phyloP scores from a whole-genome alignment of 2,888 invertebrate species.

The Patella pellucida region DNA sequence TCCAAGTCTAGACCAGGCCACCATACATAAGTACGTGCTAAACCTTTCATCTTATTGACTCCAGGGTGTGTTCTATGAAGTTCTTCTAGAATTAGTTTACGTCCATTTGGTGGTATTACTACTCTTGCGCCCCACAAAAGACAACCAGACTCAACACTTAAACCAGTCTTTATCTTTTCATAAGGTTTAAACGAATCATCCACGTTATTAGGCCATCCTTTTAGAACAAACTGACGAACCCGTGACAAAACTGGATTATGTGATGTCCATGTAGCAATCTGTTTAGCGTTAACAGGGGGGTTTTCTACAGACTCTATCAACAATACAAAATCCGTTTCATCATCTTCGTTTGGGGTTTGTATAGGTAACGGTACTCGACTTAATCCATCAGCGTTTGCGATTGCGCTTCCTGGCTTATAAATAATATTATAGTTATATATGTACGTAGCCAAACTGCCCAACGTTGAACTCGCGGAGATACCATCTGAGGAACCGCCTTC shows the following conservation, averaged over 20 bases:
- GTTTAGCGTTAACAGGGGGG: slow-evolving; percentile 37
- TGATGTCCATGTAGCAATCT: slow-evolving; percentile 25
- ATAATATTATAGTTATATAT: no score
- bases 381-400: no score
- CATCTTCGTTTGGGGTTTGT: not conserved
- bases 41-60: slow-evolving; percentile 49
- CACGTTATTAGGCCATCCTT: slow-evolving; percentile 26
- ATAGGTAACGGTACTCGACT: no score
- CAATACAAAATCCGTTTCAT: slow-evolving; percentile 27
- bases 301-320: slow-evolving; percentile 46
- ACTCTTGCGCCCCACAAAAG: slow-evolving; percentile 42
- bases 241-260: slow-evolving; percentile 27
- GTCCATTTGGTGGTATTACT: slow-evolving; percentile 32
- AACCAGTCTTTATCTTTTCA: slow-evolving; percentile 26
- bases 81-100: slow-evolving; percentile 35
- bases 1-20: slow-evolving; percentile 48
- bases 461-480: no score
- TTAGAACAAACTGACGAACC: slow-evolving; percentile 28
- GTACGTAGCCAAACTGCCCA: no score
- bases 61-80: slow-evolving; percentile 56
- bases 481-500: not conserved
- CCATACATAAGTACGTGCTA: slow-evolving; percentile 54
- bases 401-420: no score
- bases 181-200: slow-evolving; percentile 26
- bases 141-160: slow-evolving; percentile 45